phyloP scores from a whole-genome alignment of 1,140 invertebrate species.

The Glossosoma conforme region DNA sequence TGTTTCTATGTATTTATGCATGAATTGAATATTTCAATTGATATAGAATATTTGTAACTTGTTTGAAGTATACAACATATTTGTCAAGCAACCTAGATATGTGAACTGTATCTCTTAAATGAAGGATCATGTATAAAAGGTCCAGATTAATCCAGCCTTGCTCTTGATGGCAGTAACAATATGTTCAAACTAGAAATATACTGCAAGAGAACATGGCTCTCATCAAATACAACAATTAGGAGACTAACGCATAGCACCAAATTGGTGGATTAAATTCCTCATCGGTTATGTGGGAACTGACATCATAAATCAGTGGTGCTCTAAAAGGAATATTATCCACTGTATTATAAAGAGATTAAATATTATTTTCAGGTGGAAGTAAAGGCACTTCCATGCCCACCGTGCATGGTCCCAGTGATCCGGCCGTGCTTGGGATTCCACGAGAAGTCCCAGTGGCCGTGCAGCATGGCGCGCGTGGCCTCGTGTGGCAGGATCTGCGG shows the following conservation, averaged over 20 bases:
- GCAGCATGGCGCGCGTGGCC: conserved; percentile 61
- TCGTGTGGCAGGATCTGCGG: conserved; percentile 75
- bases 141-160: no score
- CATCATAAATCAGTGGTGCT: not conserved
- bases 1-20: not conserved
- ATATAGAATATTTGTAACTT: not conserved
- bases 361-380: conserved; percentile 53
- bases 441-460: conserved; percentile 71
- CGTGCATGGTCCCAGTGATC: conserved; percentile 63
- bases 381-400: conserved; percentile 63
- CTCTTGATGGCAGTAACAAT: no score
- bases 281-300: not conserved
- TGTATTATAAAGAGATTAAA: conserved; percentile 18
- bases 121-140: not conserved
- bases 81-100: no score
- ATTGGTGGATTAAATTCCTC: not conserved
- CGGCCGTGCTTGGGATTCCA: conserved; percentile 79
- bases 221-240: no score
- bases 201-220: no score
- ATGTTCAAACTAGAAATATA: no score
- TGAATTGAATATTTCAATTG: not conserved
- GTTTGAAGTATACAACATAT: not conserved
- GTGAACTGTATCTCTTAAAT: conserved; percentile 3
- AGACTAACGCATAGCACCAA: no score
- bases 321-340: not conserved